Conservation (phyloP, 2,797 vertebrate species). For the Lithobates pipiens region DNA sequence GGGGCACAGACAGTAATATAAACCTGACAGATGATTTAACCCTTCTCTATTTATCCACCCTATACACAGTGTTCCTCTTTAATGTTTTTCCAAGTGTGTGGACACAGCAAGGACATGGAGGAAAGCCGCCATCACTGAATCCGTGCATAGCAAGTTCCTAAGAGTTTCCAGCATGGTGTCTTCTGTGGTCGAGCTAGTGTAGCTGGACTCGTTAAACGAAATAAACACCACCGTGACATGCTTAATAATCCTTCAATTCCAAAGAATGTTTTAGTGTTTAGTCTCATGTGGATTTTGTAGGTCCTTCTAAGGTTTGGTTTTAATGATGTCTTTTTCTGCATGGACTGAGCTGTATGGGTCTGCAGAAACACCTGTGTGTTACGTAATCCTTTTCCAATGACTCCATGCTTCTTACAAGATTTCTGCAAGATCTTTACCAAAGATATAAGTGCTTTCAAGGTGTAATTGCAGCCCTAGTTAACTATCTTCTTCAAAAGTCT, state of each 20-base stretch:
- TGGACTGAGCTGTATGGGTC: conserved; percentile 52
- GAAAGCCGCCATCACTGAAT: conserved; percentile 29
- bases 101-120: conserved; percentile 2
- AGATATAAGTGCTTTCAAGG: conserved; percentile 47
- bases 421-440: conserved; percentile 45
- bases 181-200: conserved; percentile 22
- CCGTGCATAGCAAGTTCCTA: neutral
- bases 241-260: conserved; percentile 52
- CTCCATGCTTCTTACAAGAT: conserved; percentile 44
- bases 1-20: too few relatives aligned
- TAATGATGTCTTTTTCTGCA: conserved; percentile 63
- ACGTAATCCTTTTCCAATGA: conserved; percentile 61
- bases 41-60: too few relatives aligned
- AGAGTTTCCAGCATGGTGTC: conserved; percentile 25
- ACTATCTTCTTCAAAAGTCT: conserved; percentile 29
- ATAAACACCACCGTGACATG: conserved; percentile 49
- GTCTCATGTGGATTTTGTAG: conserved; percentile 55
- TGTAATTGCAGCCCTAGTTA: conserved; percentile 15
- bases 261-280: conserved; percentile 60
- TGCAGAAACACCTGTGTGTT: conserved; percentile 62
- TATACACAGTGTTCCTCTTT: too few relatives aligned
- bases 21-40: too few relatives aligned
- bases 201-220: conserved; percentile 33
- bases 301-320: conserved; percentile 59
- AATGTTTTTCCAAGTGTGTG: conserved; percentile 32